Evolutionary conservation across 2,113 vertebrate species (phyloP).

Genomic region (Calidris pugnax): DNA sequence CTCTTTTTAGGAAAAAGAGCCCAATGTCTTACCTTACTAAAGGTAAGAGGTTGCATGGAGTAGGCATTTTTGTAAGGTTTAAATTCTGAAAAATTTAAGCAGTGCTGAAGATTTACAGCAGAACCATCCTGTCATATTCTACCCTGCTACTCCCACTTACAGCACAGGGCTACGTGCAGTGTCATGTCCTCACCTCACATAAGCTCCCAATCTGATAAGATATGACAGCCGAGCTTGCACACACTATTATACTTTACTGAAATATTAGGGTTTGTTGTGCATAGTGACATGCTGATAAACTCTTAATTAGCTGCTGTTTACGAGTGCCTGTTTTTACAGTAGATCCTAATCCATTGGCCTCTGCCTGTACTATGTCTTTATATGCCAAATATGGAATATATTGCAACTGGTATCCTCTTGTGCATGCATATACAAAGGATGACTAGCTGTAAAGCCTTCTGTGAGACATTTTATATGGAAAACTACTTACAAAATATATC

Average conservation of each 20-base stretch:
- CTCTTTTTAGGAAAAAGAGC: background rate
- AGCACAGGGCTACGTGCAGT: background rate
- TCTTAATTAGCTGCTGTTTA: conserved; percentile 50
- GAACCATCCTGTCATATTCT: background rate
- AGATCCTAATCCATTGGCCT: background rate
- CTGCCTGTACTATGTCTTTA: background rate
- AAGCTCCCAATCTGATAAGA: background rate
- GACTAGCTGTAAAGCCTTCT: conserved; percentile 52
- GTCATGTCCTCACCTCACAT: background rate
- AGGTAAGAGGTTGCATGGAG: background rate
- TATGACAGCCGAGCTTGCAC: background rate
- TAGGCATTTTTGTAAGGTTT: background rate
- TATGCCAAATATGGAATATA: background rate
- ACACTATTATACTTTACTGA: background rate
- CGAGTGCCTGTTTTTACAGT: background rate
- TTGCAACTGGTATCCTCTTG: background rate
- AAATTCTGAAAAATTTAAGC: background rate
- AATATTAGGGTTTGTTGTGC: background rate
- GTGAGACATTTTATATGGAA: conserved; percentile 8
- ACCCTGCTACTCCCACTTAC: background rate
- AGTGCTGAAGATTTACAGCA: background rate
- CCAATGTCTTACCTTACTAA: background rate
- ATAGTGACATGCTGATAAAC: conserved; percentile 35
- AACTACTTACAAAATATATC: conserved; percentile 19
- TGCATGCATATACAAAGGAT: background rate